A percentile compares a stretch with the other conserved stretches of the same genome.
Conservation (phyloP, 2,797 vertebrate genomes). For the Brachyalestes nurse region DNA sequence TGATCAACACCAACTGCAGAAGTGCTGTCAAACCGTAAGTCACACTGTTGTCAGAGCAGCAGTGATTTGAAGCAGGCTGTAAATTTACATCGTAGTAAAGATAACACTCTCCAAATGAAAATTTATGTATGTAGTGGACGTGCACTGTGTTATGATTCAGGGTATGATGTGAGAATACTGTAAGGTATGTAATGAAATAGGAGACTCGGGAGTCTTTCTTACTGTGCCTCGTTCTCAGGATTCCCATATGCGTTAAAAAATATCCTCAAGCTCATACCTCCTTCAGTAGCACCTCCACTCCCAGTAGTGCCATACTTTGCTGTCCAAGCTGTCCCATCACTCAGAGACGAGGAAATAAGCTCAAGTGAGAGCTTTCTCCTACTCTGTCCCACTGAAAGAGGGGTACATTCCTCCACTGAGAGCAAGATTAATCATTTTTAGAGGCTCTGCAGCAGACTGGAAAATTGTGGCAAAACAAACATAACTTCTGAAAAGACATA, state of each 20-base stretch:
- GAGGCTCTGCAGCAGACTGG: constrained; percentile 51
- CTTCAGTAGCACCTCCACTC: not conserved
- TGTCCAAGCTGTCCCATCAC: constrained; percentile 12
- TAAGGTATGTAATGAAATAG: constrained; percentile 11
- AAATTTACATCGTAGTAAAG: constrained; percentile 17
- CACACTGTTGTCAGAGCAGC: not conserved
- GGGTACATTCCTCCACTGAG: constrained; percentile 33
- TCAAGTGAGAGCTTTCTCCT: constrained; percentile 15
- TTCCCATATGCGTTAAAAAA: not conserved
- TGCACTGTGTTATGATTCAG: constrained; percentile 12
- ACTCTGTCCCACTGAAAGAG: constrained; percentile 40
- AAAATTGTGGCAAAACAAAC: constrained; percentile 56
- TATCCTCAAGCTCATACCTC: constrained; percentile 6
- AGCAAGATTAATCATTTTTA: constrained; percentile 54
- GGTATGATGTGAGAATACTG: not conserved
- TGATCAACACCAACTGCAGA: not conserved
- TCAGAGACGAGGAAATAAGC: constrained; percentile 13
- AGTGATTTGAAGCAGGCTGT: not conserved
- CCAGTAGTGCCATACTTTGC: not conserved
- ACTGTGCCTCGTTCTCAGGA: not conserved
- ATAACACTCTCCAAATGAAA: not conserved
- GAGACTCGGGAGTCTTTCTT: constrained; percentile 13
- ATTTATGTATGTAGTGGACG: not conserved
- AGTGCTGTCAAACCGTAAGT: not conserved
- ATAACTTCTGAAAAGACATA: constrained; percentile 42